Evolutionary conservation across 1,140 invertebrate species (phyloP), one percentile per base, ranked within the genome.

Genomic region (Drosophila persimilis): DNA sequence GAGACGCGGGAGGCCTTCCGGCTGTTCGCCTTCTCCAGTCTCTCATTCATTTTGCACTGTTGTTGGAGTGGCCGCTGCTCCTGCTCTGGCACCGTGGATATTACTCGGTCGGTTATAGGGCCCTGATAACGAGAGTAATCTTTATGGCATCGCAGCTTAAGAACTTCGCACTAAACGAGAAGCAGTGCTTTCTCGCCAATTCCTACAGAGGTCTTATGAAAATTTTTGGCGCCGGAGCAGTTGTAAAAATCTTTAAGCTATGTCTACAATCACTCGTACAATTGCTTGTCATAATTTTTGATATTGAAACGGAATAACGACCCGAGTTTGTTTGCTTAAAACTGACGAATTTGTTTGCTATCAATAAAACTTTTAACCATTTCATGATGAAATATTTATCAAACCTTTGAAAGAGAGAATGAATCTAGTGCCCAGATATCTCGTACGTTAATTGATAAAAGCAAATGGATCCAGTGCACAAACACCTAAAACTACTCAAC

Each of bases 21-120:
- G 61, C 72, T 77, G 43, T 70, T 58, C 9, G 47, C 61, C 43
- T 76, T 62, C 35, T 86, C 78, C 46, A 55, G 51, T 45, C 76
- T 88, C 47, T 88, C 84, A 54, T 71, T 76, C 83, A 88, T 88
- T 50, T 43, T 65, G 41, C 20, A 56, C 58, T 50, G 44, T 13
- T 45, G 29, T 48, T 50, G 15, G 35, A 35, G 54, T 45, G 26
- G 43, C 46, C 50, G 43, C 48, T 20, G 20, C 20, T 20, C 1
- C 20, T 63, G 15, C 8, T 47, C 35, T 39, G 35, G 31, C 31
- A 11, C 4, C 11, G 35, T 13, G 35, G 11, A 13, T 3, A 39
- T 57, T 22, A 9, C 22, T 46, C 45, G 63, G 48, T 61, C n/a
- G 29, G 51, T 73, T 29, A 26, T 50, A 39, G 55, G 44, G 66